Conservation (phyloP, 2,113 vertebrate genomes). For the Collichthys lucidus region DNA sequence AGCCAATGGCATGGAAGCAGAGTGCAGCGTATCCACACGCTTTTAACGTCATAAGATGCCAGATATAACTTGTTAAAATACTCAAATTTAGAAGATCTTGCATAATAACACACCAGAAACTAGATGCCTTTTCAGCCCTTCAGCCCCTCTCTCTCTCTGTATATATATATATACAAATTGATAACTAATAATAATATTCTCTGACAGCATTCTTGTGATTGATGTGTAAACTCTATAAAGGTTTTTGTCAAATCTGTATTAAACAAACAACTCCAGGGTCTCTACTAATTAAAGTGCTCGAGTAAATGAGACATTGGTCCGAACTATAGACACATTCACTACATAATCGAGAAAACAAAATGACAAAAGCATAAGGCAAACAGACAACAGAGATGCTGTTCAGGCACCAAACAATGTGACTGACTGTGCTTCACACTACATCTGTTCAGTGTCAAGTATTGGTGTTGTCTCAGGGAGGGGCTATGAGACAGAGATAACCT, state of each 20-base stretch:
- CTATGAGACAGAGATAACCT: not conserved
- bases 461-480: constrained; percentile 63
- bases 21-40: no score
- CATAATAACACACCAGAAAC: not conserved
- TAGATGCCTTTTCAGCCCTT: not conserved
- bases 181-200: not conserved
- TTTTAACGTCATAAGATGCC: not conserved
- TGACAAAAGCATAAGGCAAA: constrained; percentile 67
- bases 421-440: constrained; percentile 61
- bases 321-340: constrained; percentile 42
- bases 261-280: constrained; percentile 76
- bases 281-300: constrained; percentile 77
- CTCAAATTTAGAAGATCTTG: not conserved
- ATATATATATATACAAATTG: constrained; percentile 13
- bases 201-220: not conserved
- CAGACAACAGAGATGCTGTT: constrained; percentile 64
- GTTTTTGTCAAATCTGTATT: constrained; percentile 33
- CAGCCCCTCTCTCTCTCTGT: not conserved
- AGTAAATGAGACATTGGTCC: constrained; percentile 58
- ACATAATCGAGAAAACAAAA: constrained; percentile 25
- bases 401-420: constrained; percentile 72
- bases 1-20: not conserved
- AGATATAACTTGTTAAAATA: constrained; percentile 1
- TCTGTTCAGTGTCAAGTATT: constrained; percentile 59
- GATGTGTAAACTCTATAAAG: not conserved